These are phyloP conservation scores for Neoarius graeffei DNA, from an alignment of 2,113 vertebrate genomes.

Conservation along the genomic window DNA sequence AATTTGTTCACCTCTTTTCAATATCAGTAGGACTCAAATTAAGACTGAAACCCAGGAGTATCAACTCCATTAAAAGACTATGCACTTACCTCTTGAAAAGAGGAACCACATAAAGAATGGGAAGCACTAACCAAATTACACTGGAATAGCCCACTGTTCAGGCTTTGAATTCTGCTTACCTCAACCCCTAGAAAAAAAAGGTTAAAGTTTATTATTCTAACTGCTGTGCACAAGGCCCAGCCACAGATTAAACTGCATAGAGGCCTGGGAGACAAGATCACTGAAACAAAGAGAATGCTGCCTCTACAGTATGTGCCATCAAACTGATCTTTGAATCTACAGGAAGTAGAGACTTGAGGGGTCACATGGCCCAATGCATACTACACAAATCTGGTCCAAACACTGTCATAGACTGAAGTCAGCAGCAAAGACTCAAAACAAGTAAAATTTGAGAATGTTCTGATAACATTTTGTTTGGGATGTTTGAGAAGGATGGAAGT, in stretches of 20 bases:
- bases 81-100: conserved; percentile 57
- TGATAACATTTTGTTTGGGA: too few relatives aligned
- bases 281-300: conserved; percentile 40
- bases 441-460: background rate
- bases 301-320: conserved; percentile 11
- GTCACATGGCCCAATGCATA: background rate
- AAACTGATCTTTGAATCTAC: conserved; percentile 33
- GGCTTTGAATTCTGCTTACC: conserved; percentile 62
- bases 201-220: conserved; percentile 56
- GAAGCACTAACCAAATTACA: conserved; percentile 76
- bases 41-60: conserved; percentile 54
- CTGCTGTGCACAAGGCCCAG: conserved; percentile 41
- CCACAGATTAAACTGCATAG: conserved; percentile 37
- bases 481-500: too few relatives aligned
- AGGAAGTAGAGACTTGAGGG: background rate
- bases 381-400: background rate
- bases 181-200: background rate
- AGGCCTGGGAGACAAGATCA: conserved; percentile 39
- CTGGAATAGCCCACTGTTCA: conserved; percentile 68
- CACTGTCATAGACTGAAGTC: background rate
- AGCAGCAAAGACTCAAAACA: background rate
- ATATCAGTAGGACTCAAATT: conserved; percentile 71
- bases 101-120: conserved; percentile 70
- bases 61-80: conserved; percentile 71
- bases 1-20: conserved; percentile 53